Evolutionary conservation across 2,797 vertebrate species (phyloP), one percentile per base, ranked within the genome.

Genomic region (Benthosema pterotum): DNA sequence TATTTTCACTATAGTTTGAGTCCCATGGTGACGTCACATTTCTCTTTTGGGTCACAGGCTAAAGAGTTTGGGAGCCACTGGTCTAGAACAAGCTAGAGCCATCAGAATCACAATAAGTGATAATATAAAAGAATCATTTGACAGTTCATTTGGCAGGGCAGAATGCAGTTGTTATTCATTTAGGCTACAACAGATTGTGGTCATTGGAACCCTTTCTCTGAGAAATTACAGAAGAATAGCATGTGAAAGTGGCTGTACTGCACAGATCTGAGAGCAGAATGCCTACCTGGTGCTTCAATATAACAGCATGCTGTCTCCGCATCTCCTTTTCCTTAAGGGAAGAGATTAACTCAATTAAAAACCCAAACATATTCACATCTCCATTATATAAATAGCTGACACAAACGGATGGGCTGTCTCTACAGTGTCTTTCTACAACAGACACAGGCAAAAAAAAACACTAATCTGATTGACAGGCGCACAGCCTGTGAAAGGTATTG

Each of bases 251-350:
- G 47, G 49, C 69, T 55, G 18, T 55, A 38, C 32, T 38, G 32
- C 11, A 38, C 32, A 14, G n/a, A 18, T 2, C 1, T 64, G 22
- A 38, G 0, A 54, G 62, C 14, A 42, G 5, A 50, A 68, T 43
- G 60, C 64, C 64, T 88, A 98, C 97, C 95, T 98, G 97, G 75
- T 98, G 95, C 81, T 98, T 99, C 72, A 97, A 84, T 72, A 98
- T 92, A 75, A 96, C 92, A 18, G 96, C 94, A 67, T 99, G 96
- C 43, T 98, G 94, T 83, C 96, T 90, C 66, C 94, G 91, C 83
- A 98, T 92, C 87, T 98, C 96, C 73, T 95, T 98, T 79, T 98
- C 97, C 97, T 99, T 89, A 60, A 90, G 51, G 65, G 91, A 69
- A 75, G 60, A 67, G 38, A 72, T 65, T 1, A 58, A 64, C 66